Conservation (phyloP, 2,888 invertebrate species). For the Chaetoderma sp. region DNA sequence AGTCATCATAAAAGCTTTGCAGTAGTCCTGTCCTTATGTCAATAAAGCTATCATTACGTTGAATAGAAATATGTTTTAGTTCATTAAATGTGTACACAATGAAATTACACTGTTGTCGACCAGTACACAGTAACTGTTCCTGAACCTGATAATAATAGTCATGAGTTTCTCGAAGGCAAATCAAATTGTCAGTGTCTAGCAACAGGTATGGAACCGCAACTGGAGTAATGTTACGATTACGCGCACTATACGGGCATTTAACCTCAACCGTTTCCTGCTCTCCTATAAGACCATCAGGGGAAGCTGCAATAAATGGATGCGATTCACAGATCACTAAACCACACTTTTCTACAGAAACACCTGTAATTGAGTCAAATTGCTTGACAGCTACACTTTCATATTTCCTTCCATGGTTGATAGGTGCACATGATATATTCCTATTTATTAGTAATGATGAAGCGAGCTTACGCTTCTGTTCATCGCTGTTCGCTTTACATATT, state of each 20-base stretch:
- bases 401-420: neutral
- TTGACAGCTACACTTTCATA: neutral
- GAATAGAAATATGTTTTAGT: neutral
- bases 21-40: too few relatives aligned
- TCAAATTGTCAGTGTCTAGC: neutral
- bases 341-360: neutral
- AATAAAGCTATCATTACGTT: neutral
- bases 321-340: neutral
- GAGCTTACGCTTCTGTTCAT: too few relatives aligned
- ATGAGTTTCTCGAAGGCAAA: neutral
- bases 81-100: neutral
- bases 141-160: neutral
- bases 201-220: too few relatives aligned
- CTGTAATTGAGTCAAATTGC: too few relatives aligned
- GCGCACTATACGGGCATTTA: neutral
- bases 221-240: neutral
- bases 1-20: too few relatives aligned
- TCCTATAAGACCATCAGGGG: neutral
- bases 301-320: neutral
- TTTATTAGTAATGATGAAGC: neutral
- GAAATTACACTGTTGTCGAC: neutral
- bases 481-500: slow-evolving; percentile 22
- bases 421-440: neutral
- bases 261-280: neutral
- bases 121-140: neutral